These are phyloP conservation scores for Sanderia malayensis DNA, from an alignment of 30 jellyfish, hydroid and myxozoan species.

Conservation along the genomic window DNA sequence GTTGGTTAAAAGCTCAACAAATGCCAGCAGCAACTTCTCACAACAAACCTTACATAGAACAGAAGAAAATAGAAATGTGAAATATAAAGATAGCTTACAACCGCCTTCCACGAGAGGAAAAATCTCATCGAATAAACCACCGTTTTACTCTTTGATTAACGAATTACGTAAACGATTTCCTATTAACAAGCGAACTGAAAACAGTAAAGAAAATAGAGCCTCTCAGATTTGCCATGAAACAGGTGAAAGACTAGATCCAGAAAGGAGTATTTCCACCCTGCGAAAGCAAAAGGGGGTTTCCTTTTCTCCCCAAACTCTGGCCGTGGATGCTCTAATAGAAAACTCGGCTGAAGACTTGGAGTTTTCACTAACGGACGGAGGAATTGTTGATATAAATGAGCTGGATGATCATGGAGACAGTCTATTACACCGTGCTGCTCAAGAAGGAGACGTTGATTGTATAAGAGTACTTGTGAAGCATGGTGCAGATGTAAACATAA, in stretches of 20 bases:
- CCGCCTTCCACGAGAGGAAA: too few species aligned
- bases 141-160: conserved; percentile 10
- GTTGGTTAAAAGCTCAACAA: not conserved
- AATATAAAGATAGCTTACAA: not conserved
- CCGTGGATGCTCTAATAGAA: conserved; percentile 44
- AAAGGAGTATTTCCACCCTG: conserved; percentile 1
- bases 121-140: not conserved
- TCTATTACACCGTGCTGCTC: conserved; percentile 60
- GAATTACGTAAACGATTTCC: conserved; percentile 59
- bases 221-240: conserved; percentile 62
- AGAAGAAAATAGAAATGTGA: not conserved
- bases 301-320: conserved; percentile 62
- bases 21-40: not conserved
- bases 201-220: conserved; percentile 13
- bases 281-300: conserved; percentile 53
- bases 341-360: conserved; percentile 45
- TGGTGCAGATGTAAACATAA: conserved; percentile 46
- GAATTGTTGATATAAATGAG: conserved; percentile 23
- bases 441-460: conserved; percentile 61
- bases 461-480: conserved; percentile 43
- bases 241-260: conserved; percentile 46
- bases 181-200: conserved; percentile 6
- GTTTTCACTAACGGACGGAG: conserved; percentile 8
- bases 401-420: conserved; percentile 51
- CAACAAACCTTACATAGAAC: not conserved